Evolutionary conservation across 2,888 invertebrate species (phyloP), one percentile per base, ranked within the genome.

Genomic region (Lasioglossum calceatum): DNA sequence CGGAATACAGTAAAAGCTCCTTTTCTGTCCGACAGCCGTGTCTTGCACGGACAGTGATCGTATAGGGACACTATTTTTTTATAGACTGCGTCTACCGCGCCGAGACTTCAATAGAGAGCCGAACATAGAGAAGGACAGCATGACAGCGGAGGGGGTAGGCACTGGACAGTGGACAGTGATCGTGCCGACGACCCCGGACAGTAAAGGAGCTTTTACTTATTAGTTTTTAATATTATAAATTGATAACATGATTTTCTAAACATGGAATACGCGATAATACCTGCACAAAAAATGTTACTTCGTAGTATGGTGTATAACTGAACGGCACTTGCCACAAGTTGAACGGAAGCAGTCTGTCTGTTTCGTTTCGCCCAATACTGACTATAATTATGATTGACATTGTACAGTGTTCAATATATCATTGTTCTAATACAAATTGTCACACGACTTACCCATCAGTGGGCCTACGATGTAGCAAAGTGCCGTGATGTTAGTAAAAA

Each of bases 311-410:
- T 3, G 81, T 54, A 7, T 23, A 8, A n/a, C 14, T 47, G 42
- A 61, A 19, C 50, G 50, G 50, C 27, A 70, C 50, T 4, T 23
- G 3, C 67, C 70, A 70, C 67, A 76, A 54, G 1, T 39, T 67
- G 42, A 71, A 92, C 1, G 92, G 92, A 32, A 92, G 75, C 27
- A 77, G 14, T 64, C 92, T 89, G 16, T 93, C 89, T 8, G 91
- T 88, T 58, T 70, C 86, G 42, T 93, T 91, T 27, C 16, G 85
- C 8, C 86, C 88, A 0, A 84, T 67, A 61, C 79, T 85, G 10
- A 14, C 84, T 85, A 12, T 12, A 84, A 84, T 67, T 14, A 16
- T 19, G 47, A 47, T 47, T 4, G 19, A 1, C 19, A 50, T 50
- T 19, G 19, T 50, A 42, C 19, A 19, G 16, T 50, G 19, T 0